phyloP scores from a whole-genome alignment of 2,888 invertebrate genomes.

The Agonopterix alstromeriana region DNA sequence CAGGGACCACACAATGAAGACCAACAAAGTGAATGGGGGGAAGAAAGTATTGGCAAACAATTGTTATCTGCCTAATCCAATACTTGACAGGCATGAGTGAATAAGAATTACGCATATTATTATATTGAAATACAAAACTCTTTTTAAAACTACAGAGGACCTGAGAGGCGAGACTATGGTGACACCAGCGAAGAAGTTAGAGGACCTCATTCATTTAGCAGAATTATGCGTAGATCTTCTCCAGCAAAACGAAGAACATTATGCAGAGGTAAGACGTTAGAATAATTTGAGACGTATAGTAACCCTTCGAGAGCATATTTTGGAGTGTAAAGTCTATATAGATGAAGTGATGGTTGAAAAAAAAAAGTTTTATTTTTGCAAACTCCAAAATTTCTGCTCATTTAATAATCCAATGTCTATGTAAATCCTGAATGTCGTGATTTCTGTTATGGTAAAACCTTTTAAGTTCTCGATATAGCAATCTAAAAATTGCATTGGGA shows the following conservation, averaged over 20 bases:
- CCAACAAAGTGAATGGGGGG: no score
- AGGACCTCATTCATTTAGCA: constrained; percentile 97
- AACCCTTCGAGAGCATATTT: constrained; percentile 17
- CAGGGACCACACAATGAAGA: no score
- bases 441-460: constrained; percentile 43
- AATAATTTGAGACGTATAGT: constrained; percentile 18
- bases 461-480: constrained; percentile 14
- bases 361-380: background rate
- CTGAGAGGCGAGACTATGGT: constrained; percentile 88
- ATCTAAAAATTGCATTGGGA: no score
- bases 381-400: constrained; percentile 28
- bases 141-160: constrained; percentile 78
- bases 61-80: background rate
- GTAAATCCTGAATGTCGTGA: constrained; percentile 54
- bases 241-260: constrained; percentile 99
- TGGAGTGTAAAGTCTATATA: constrained; percentile 20
- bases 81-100: no score
- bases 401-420: constrained; percentile 24
- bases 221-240: constrained; percentile 98
- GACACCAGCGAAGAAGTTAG: constrained; percentile 92
- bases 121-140: background rate
- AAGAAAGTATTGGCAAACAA: background rate
- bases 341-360: constrained; percentile 1
- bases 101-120: background rate
- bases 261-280: constrained; percentile 91